These are phyloP conservation scores for Andricus quercusramuli DNA, from an alignment of 2,888 invertebrate species.

Conservation along the genomic window DNA sequence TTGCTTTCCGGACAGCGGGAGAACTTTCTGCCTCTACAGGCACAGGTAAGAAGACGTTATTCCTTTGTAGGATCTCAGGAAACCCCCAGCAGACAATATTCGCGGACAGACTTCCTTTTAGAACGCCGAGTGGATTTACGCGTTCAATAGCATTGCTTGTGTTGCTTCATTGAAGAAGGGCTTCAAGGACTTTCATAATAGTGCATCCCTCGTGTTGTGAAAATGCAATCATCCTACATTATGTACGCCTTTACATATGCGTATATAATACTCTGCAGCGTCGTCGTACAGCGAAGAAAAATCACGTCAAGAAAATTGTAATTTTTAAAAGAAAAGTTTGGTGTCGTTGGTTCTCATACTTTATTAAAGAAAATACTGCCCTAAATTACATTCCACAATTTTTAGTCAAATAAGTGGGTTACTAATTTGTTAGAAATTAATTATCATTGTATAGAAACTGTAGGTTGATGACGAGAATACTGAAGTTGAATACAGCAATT, in stretches of 20 bases:
- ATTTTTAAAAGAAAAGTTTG: background rate
- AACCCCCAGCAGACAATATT: conserved; percentile 20
- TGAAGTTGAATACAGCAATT: background rate
- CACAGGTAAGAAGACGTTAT: conserved; percentile 3
- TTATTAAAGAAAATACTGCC: background rate
- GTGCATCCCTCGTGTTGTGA: background rate
- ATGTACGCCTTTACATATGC: background rate
- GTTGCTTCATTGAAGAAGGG: conserved; percentile 33
- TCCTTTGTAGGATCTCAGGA: conserved; percentile 36
- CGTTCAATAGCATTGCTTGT: conserved; percentile 21
- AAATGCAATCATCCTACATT: conserved; percentile 34
- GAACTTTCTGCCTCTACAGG: background rate
- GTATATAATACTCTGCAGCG: background rate
- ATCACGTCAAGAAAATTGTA: conserved; percentile 3
- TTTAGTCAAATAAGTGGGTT: background rate
- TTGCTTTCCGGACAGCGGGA: background rate
- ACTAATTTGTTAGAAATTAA: background rate
- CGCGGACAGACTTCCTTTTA: conserved; percentile 4
- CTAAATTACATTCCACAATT: background rate
- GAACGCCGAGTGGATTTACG: conserved; percentile 28
- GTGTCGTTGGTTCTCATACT: background rate
- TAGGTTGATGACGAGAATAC: background rate
- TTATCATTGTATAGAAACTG: too few relatives aligned
- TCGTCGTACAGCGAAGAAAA: background rate
- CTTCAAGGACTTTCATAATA: conserved; percentile 17